Evolutionary conservation across 2,113 vertebrate genomes (phyloP).

Genomic region (Aleadryas rufinucha): DNA sequence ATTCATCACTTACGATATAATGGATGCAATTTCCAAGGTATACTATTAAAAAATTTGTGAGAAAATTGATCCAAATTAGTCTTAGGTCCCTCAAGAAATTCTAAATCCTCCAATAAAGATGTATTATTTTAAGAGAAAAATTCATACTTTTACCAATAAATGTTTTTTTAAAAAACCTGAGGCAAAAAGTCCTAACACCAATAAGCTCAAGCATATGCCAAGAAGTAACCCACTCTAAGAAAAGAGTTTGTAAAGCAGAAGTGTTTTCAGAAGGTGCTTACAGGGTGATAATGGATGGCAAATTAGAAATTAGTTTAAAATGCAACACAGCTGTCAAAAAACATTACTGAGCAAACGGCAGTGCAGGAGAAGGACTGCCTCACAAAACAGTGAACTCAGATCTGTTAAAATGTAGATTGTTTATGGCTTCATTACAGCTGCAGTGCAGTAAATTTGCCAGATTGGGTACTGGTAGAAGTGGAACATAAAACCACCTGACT

Average conservation of each 20-base stretch:
- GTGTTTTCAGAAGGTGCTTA: not conserved
- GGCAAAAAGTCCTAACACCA: fast-evolving
- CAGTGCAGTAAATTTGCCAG: not conserved
- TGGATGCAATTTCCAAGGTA: not conserved
- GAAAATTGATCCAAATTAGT: not conserved
- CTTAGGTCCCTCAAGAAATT: not conserved
- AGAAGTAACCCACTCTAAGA: not conserved
- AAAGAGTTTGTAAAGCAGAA: not conserved
- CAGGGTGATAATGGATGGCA: not conserved
- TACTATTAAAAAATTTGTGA: not conserved
- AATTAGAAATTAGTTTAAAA: not conserved
- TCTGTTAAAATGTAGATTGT: not conserved
- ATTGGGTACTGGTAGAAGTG: not conserved
- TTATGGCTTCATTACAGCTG: not conserved
- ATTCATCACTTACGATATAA: not conserved
- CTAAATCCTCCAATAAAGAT: not conserved
- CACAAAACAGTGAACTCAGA: not conserved
- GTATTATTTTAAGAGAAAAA: not conserved
- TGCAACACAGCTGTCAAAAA: not conserved
- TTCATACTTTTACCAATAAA: not conserved
- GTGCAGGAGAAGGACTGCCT: not conserved
- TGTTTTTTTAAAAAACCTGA: not conserved
- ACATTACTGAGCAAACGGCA: not conserved
- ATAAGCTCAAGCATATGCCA: not conserved
- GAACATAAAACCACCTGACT: not conserved